Conservation (phyloP, 2,113 vertebrate species). For the Trinectes maculatus region DNA sequence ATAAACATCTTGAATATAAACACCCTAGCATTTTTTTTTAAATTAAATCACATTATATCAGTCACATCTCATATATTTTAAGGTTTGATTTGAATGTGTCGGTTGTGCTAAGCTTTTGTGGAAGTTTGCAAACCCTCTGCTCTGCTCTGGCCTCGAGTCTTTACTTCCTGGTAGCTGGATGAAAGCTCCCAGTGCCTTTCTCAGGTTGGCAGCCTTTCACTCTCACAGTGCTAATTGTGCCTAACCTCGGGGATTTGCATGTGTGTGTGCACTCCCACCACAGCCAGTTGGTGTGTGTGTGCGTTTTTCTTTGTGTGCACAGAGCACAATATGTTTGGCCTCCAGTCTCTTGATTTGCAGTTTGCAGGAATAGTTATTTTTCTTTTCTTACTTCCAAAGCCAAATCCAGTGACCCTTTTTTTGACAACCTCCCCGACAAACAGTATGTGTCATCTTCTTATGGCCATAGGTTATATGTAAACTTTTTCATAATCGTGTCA, state of each 20-base stretch:
- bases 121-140: conserved; percentile 28
- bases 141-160: conserved; percentile 19
- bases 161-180: conserved; percentile 44
- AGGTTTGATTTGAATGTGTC: conserved; percentile 14
- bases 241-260: conserved; percentile 50
- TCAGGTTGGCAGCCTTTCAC: conserved; percentile 50
- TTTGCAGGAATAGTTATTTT: conserved; percentile 42
- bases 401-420: too few relatives aligned
- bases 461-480: not conserved
- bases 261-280: conserved; percentile 42
- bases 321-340: conserved; percentile 28
- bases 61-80: conserved; percentile 10
- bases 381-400: conserved; percentile 30
- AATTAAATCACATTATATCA: not conserved
- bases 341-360: conserved; percentile 34
- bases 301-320: conserved; percentile 21
- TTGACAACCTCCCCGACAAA: too few relatives aligned
- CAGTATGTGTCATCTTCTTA: conserved; percentile 17
- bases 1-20: too few relatives aligned
- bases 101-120: conserved; percentile 30
- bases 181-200: conserved; percentile 32
- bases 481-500: not conserved
- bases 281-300: conserved; percentile 50
- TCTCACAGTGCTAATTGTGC: conserved; percentile 46
- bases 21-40: too few relatives aligned